These are phyloP conservation scores for Tachina fera DNA, from an alignment of 2,888 invertebrate species.

Conservation along the genomic window DNA sequence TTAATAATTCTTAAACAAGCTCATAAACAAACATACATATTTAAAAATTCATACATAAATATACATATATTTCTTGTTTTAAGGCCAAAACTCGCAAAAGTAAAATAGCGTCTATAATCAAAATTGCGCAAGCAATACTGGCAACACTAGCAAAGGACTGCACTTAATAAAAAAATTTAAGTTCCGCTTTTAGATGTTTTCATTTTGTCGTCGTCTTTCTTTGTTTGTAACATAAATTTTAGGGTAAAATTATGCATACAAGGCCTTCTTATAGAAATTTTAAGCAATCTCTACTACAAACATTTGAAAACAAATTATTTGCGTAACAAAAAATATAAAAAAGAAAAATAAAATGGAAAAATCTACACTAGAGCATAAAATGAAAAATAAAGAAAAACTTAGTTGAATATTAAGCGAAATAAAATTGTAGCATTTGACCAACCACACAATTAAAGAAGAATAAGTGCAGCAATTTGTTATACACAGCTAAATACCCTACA, in stretches of 20 bases:
- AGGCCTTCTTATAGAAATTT: slow-evolving; percentile 33
- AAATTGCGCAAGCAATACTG: too few species aligned
- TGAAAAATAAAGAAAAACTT: slow-evolving; percentile 18
- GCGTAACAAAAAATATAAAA: background rate
- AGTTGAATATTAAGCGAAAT: slow-evolving; percentile 45
- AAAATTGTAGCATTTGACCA: slow-evolving; percentile 52
- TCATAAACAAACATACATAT: too few species aligned
- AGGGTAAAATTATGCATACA: slow-evolving; percentile 16
- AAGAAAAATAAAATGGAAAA: background rate
- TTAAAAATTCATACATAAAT: too few species aligned
- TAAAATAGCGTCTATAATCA: too few species aligned
- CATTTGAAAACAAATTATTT: slow-evolving; percentile 11
- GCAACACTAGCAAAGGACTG: too few species aligned
- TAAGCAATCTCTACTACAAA: slow-evolving; percentile 11
- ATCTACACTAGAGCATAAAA: background rate
- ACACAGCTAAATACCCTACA: background rate
- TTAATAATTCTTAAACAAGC: too few species aligned
- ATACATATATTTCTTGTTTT: too few species aligned
- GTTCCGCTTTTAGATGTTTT: slow-evolving; percentile 28
- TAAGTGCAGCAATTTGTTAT: background rate
- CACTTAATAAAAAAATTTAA: slow-evolving; percentile 14
- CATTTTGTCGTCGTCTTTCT: background rate
- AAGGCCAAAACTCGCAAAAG: too few species aligned
- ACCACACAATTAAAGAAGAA: slow-evolving; percentile 13
- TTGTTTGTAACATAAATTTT: slow-evolving; percentile 6